phyloP scores from a whole-genome alignment of 2,888 invertebrate species.

The Drosophila macrospina region DNA sequence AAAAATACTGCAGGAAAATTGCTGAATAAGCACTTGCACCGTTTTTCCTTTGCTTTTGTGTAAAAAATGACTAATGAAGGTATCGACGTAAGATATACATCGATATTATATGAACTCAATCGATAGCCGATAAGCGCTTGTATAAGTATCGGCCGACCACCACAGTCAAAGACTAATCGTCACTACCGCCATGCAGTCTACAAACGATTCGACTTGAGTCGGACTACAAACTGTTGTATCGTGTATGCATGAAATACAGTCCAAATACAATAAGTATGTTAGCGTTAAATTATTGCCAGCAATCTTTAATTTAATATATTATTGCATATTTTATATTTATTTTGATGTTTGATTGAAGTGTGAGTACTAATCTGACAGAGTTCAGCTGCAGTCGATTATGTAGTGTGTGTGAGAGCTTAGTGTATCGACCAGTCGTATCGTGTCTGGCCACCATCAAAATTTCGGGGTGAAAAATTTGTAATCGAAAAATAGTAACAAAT shows the following conservation, averaged over 20 bases:
- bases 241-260: background rate
- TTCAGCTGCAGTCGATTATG: background rate
- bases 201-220: background rate
- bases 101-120: slow-evolving; percentile 11
- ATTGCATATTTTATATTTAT: too few species aligned
- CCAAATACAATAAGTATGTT: too few species aligned
- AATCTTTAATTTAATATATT: too few species aligned
- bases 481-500: slow-evolving; percentile 62
- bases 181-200: background rate
- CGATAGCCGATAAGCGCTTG: background rate
- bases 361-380: background rate
- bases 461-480: slow-evolving; percentile 58
- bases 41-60: slow-evolving; percentile 57
- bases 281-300: too few species aligned
- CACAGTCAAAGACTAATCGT: background rate
- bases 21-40: slow-evolving; percentile 45
- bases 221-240: background rate
- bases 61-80: slow-evolving; percentile 61
- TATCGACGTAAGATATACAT: slow-evolving; percentile 39
- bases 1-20: slow-evolving; percentile 41
- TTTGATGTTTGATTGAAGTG: too few species aligned
- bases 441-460: slow-evolving; percentile 27
- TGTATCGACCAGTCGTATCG: slow-evolving; percentile 20
- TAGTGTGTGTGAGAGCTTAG: slow-evolving; percentile 10
- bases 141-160: slow-evolving; percentile 10